Conservation (phyloP, 2,113 vertebrate species). For the Apodemus sylvaticus region DNA sequence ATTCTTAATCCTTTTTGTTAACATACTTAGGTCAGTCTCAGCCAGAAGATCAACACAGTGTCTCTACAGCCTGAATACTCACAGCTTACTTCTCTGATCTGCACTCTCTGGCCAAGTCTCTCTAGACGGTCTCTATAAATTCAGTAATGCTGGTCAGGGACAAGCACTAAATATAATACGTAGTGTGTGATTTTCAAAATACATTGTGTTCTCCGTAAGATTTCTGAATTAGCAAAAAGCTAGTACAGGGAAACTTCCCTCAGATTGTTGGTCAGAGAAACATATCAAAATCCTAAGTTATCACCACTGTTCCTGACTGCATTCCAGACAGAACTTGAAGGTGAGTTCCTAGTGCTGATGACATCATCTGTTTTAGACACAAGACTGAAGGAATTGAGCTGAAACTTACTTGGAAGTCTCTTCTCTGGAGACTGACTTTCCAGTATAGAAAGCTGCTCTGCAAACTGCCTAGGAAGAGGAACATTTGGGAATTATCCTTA, state of each 20-base stretch:
- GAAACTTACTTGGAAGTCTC: neutral
- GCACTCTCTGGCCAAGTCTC: neutral
- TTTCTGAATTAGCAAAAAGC: neutral
- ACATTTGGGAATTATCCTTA: neutral
- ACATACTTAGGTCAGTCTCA: neutral
- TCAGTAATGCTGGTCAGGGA: neutral
- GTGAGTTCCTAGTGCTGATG: neutral
- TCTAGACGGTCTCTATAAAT: neutral
- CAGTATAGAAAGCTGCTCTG: neutral
- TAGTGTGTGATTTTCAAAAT: neutral
- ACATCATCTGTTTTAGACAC: neutral
- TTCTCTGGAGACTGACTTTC: neutral
- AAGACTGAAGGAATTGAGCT: neutral
- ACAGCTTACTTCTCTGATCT: neutral
- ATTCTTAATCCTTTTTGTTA: neutral
- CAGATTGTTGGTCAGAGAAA: neutral
- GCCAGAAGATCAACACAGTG: too few species aligned
- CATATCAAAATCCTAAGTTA: neutral
- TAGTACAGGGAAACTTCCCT: neutral
- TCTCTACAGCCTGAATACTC: neutral
- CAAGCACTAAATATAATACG: neutral
- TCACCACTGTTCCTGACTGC: too few species aligned
- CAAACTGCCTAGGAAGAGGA: neutral
- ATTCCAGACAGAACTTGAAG: neutral
- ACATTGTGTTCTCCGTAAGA: neutral